Evolutionary conservation across 2,113 vertebrate genomes (phyloP).

Genomic region (Daboia siamensis): DNA sequence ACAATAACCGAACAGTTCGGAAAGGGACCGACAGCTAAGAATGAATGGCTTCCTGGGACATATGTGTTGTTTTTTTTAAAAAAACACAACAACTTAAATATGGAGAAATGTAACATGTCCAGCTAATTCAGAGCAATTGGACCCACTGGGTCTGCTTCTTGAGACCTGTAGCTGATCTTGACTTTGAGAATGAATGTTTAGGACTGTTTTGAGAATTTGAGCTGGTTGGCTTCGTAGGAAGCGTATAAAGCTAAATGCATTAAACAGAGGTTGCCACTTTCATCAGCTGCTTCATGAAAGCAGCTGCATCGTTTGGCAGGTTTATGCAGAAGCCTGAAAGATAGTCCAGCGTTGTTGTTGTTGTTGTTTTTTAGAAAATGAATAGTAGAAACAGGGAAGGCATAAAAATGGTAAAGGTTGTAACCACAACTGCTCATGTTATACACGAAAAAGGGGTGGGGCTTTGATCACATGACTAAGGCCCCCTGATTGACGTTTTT

Average conservation of each 20-base stretch:
- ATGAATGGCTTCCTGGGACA: slow-evolving; percentile 55
- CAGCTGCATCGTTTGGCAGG: background rate
- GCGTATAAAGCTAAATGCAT: background rate
- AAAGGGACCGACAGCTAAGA: background rate
- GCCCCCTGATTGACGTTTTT: background rate
- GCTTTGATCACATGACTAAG: background rate
- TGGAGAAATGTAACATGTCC: slow-evolving; percentile 27
- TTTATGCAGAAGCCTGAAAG: background rate
- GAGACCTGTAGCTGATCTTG: slow-evolving; percentile 17
- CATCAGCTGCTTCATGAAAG: background rate
- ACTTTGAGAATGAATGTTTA: background rate
- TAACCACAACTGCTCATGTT: background rate
- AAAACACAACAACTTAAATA: slow-evolving; percentile 27
- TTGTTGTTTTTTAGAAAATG: no score
- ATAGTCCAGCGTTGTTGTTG: background rate
- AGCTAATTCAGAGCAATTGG: slow-evolving; percentile 51
- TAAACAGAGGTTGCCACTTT: background rate
- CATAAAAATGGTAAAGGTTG: background rate
- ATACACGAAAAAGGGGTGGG: background rate
- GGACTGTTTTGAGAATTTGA: background rate
- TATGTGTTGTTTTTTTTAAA: slow-evolving; percentile 27
- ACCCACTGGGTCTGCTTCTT: slow-evolving; percentile 1
- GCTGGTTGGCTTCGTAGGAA: no score
- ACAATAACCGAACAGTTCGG: slow-evolving; percentile 51
- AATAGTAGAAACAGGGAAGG: background rate